Base-by-base conservation (phyloP, 1,140 invertebrate species). In the Papilio xuthus region DNA sequence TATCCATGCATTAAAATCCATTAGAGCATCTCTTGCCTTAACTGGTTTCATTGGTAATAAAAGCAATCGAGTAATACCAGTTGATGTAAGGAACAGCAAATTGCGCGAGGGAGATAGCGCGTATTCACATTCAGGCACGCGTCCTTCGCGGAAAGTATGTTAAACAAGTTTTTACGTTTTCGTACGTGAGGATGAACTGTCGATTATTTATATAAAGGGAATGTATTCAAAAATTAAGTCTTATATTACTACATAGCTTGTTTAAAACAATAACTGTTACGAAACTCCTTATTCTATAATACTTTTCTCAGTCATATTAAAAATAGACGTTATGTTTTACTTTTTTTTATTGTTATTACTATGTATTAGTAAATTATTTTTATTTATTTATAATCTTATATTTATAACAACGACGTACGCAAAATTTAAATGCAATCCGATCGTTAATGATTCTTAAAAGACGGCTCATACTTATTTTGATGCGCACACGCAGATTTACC, bases 71-170 rank as follows among this genome's bases (percentile, higher is more conserved):
- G 41, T 50, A 47, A 50, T 85, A 84, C 84, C 79, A 84, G 86
- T 86, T 84, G 83, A 83, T 82, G 67, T 82, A 86, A 84, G 83
- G 85, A 75, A 80, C 79, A 79, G n/a, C 71, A 76, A 71, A 77
- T 77, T 23, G 83, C 44, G 77, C 53, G 80, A 86, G 74, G 2
- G 79, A 81, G 86, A 87, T 6, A 74, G 56, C 13, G 44, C 37
- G 85, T 82, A 85, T 89, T 88, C 86, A 86, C 84, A 50, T 74
- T 74, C 47, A 85, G 84, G 86, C 89, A 89, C 84, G 89, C 89
- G 90, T 91, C 89, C 89, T 90, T 93, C 86, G 87, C 82, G 86
- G 84, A 87, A 85, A 85, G 82, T 85, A 83, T 81, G 82, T 81
- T 79, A 78, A 78, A 79, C 77, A 28, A 83, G 84, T 88, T 91